phyloP scores from a whole-genome alignment of 2,797 vertebrate genomes.

The Myiotriccus ornatus region DNA sequence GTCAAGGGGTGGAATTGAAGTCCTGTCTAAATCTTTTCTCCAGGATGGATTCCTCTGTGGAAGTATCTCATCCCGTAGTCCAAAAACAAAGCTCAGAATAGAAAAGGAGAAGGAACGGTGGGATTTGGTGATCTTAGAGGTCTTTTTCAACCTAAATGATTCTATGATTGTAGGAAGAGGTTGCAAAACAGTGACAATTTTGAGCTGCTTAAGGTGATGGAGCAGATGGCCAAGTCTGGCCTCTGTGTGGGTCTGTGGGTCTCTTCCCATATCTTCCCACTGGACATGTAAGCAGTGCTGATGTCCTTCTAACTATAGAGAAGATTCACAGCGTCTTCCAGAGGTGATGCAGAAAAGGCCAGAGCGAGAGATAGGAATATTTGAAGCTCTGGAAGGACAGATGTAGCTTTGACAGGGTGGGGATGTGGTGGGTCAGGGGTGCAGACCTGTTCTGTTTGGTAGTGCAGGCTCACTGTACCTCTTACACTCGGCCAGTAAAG shows the following conservation, averaged over 20 bases:
- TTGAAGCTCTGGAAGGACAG: background rate
- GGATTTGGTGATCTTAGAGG: background rate
- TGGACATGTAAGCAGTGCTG: background rate
- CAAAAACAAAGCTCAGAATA: background rate
- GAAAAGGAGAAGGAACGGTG: background rate
- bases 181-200: background rate
- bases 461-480: background rate
- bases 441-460: background rate
- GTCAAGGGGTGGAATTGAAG: background rate
- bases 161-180: background rate
- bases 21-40: background rate
- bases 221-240: background rate
- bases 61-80: background rate
- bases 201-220: background rate
- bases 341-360: background rate
- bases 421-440: background rate
- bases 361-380: background rate
- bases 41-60: background rate
- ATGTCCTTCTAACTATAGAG: background rate
- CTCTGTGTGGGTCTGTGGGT: background rate
- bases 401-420: background rate
- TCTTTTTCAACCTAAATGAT: background rate
- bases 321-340: background rate
- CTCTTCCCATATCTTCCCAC: background rate
- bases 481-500: background rate